phyloP scores from a whole-genome alignment of 2,113 vertebrate species.

The Phaethon lepturus region DNA sequence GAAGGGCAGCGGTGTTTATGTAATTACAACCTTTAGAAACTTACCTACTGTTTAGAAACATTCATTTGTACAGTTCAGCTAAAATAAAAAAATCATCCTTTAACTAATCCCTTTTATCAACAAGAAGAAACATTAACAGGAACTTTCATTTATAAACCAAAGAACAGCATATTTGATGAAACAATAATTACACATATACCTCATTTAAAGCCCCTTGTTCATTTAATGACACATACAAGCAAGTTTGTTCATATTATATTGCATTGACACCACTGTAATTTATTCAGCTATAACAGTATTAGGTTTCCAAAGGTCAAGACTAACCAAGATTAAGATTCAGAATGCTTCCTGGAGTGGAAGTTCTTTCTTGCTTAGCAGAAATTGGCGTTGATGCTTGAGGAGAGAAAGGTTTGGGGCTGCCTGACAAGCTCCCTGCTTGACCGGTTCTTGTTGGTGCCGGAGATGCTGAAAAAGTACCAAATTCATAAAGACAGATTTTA shows the following conservation, averaged over 20 bases:
- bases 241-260: not conserved
- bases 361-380: conserved; percentile 87
- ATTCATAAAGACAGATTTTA: conserved; percentile 35
- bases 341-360: conserved; percentile 89
- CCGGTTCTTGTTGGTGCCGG: conserved; percentile 88
- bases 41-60: not conserved
- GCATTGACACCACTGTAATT: not conserved
- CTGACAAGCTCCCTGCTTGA: conserved; percentile 84
- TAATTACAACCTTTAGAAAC: not conserved
- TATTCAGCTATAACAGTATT: not conserved
- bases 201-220: not conserved
- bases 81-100: not conserved
- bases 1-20: not conserved
- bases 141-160: not conserved
- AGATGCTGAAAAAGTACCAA: conserved; percentile 82
- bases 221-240: not conserved
- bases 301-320: conserved; percentile 53
- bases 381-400: conserved; percentile 83
- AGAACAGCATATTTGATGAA: not conserved
- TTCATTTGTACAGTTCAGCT: not conserved
- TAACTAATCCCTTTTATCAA: not conserved
- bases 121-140: not conserved
- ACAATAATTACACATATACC: not conserved
- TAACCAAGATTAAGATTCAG: conserved; percentile 96
- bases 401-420: conserved; percentile 91